phyloP scores from a whole-genome alignment of 1,140 invertebrate species.

The Nephila pilipes region DNA sequence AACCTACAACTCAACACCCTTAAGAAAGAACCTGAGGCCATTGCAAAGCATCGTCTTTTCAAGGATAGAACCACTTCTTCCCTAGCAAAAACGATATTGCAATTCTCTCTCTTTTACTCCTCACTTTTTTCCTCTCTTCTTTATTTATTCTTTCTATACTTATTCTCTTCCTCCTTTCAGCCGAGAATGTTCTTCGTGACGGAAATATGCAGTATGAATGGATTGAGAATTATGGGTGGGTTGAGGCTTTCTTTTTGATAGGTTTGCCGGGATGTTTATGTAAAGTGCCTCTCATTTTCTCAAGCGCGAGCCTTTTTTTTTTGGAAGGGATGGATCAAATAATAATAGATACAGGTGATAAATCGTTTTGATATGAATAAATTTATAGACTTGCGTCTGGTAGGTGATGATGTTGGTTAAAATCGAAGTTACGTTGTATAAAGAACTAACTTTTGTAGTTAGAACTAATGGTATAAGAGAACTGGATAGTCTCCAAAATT shows the following conservation, averaged over 20 bases:
- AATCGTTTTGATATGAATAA: background rate
- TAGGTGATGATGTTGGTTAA: no score
- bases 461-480: no score
- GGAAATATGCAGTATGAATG: conserved; percentile 14
- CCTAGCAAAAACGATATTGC: background rate
- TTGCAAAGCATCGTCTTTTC: background rate
- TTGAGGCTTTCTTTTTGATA: background rate
- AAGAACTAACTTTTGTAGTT: no score
- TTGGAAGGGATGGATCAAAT: background rate
- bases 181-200: background rate
- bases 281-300: background rate
- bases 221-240: background rate
- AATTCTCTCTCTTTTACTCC: background rate
- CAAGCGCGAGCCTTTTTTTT: background rate
- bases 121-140: background rate
- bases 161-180: no score
- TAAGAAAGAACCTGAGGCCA: background rate
- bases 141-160: background rate
- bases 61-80: background rate
- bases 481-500: no score
- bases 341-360: background rate
- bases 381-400: background rate
- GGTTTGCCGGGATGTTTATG: background rate
- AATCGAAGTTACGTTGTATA: no score
- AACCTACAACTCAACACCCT: background rate